Evolutionary conservation across 1,140 invertebrate genomes (phyloP).

Genomic region (Chlorops oryzae): DNA sequence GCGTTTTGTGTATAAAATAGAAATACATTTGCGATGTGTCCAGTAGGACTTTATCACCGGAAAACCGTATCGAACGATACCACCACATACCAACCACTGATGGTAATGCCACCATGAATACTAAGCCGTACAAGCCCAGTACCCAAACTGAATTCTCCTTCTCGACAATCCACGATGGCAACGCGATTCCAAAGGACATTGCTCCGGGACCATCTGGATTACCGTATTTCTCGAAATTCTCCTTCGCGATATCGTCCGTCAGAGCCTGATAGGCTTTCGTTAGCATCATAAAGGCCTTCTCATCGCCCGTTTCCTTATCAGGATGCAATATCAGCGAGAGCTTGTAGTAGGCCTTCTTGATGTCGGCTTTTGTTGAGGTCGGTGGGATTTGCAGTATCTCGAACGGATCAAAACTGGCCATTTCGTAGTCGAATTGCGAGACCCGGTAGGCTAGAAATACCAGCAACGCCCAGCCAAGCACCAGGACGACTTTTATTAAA

Average conservation of each 20-base stretch:
- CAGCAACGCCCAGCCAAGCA: slow-evolving; percentile 84
- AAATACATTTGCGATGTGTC: slow-evolving; percentile 95
- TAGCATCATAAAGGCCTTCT: slow-evolving; percentile 94
- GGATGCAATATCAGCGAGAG: slow-evolving; percentile 92
- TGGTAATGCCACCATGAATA: slow-evolving; percentile 97
- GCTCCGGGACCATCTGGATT: slow-evolving; percentile 99
- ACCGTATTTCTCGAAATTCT: slow-evolving; percentile 98
- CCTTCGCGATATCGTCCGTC: slow-evolving; percentile 93
- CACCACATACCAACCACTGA: slow-evolving; percentile 95
- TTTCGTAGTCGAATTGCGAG: slow-evolving; percentile 94
- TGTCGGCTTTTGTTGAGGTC: slow-evolving; percentile 76
- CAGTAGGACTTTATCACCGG: slow-evolving; percentile 89
- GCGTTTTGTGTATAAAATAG: slow-evolving; percentile 92
- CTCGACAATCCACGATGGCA: slow-evolving; percentile 99
- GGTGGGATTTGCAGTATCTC: slow-evolving; percentile 87
- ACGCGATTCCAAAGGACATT: slow-evolving; percentile 97
- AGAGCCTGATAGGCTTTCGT: slow-evolving; percentile 91
- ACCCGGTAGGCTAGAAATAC: slow-evolving; percentile 90
- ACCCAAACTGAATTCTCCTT: slow-evolving; percentile 99
- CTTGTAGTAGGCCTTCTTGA: slow-evolving; percentile 93
- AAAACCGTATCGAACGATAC: slow-evolving; percentile 96
- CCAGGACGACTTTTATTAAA: slow-evolving; percentile 58
- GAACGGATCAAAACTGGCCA: slow-evolving; percentile 98
- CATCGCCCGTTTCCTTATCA: slow-evolving; percentile 95
- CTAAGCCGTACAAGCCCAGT: slow-evolving; percentile 86